Percentiles rank a stretch among this genome's conserved stretches.
Conservation (phyloP, 2,113 vertebrate species). For the Smithornis capensis region DNA sequence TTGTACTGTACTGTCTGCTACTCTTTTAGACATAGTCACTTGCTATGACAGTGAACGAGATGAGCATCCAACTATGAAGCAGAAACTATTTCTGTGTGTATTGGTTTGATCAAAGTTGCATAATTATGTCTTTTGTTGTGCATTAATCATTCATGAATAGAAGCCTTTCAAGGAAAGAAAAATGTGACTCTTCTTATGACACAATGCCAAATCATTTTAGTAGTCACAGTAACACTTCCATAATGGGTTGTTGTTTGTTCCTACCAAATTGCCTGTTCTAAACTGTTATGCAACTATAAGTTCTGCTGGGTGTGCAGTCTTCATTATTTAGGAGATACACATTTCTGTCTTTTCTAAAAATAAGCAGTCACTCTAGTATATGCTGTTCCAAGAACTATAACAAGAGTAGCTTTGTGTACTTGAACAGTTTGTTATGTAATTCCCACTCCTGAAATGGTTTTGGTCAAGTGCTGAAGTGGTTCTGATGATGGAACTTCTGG, state of each 20-base stretch:
- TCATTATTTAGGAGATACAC: conserved; percentile 12
- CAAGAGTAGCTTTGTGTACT: not conserved
- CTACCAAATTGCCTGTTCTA: not conserved
- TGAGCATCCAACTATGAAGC: not conserved
- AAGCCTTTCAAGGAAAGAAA: conserved; percentile 31
- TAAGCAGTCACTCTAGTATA: not conserved
- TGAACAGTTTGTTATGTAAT: not conserved
- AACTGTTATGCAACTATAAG: conserved; percentile 12
- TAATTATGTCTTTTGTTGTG: conserved; percentile 47
- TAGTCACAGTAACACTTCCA: not conserved
- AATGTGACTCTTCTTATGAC: conserved; percentile 38
- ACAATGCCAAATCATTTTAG: conserved; percentile 28
- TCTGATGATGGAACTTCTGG: not conserved
- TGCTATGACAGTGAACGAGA: not conserved
- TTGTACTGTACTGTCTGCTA: not conserved
- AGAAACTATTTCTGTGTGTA: not conserved
- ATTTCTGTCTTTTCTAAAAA: not conserved
- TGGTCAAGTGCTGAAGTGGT: not conserved
- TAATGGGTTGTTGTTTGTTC: conserved; percentile 1
- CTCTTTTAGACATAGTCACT: not conserved
- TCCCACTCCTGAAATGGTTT: not conserved
- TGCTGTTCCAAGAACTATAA: not conserved
- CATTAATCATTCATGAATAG: conserved; percentile 56
- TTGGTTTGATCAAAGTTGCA: conserved; percentile 16
- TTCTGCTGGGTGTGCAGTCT: not conserved